Evolutionary conservation across 2,113 vertebrate genomes (phyloP).

Genomic region (Nothobranchius furzeri): DNA sequence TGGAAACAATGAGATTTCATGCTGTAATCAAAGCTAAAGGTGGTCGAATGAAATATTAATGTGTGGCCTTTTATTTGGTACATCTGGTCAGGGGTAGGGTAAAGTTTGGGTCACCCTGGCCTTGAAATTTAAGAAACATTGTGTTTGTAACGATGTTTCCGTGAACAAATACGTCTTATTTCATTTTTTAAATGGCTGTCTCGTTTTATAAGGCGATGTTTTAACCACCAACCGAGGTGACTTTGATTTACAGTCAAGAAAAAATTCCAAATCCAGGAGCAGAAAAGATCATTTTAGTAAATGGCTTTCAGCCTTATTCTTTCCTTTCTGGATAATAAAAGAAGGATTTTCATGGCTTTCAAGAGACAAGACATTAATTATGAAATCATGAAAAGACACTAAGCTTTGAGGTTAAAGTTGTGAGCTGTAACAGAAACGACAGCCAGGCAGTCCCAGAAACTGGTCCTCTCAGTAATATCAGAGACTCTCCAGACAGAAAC

Average conservation of each 20-base stretch:
- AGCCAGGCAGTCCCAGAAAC: not conserved
- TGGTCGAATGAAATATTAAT: too few species aligned
- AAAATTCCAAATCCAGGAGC: not conserved
- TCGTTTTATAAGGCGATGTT: not conserved
- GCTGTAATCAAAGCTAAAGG: too few species aligned
- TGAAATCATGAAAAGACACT: constrained; percentile 16
- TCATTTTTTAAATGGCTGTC: not conserved
- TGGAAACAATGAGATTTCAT: too few species aligned
- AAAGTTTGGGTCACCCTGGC: too few species aligned
- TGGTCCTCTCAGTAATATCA: constrained; percentile 11
- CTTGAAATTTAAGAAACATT: too few species aligned
- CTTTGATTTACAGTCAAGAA: not conserved
- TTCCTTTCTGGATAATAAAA: constrained; percentile 41
- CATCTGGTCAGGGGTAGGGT: too few species aligned
- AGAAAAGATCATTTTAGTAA: not conserved
- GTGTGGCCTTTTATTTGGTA: too few species aligned
- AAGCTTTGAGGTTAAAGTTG: not conserved
- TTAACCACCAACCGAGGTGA: not conserved
- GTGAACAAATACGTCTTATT: too few species aligned
- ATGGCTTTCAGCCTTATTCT: constrained; percentile 15
- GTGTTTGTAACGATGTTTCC: too few species aligned
- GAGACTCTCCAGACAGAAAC: constrained; percentile 6
- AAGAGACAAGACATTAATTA: constrained; percentile 6
- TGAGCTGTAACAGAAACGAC: not conserved
- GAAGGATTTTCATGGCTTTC: constrained; percentile 13